phyloP scores from a whole-genome alignment of 2,113 vertebrate genomes.

The Melanerpes formicivorus region DNA sequence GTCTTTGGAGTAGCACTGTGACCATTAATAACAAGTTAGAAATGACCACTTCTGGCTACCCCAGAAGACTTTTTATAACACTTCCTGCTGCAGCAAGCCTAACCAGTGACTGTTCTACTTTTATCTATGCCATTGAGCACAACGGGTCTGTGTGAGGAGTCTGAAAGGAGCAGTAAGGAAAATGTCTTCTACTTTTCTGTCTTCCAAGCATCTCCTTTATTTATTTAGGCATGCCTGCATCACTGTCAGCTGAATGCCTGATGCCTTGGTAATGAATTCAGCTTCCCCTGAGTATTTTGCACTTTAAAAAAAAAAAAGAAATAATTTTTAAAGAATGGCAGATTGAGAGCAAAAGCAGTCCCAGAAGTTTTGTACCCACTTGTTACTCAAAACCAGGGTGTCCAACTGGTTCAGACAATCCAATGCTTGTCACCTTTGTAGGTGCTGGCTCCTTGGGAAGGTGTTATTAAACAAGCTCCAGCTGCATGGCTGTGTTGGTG shows the following conservation, averaged over 20 bases:
- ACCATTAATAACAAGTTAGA: slow-evolving; percentile 5
- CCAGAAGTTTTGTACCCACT: slow-evolving; percentile 26
- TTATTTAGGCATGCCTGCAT: not conserved
- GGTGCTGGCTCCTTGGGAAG: slow-evolving; percentile 5
- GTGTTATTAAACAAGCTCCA: not conserved
- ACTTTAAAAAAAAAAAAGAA: not conserved
- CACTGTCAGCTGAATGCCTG: not conserved
- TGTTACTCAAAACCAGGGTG: slow-evolving; percentile 10
- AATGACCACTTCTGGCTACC: not conserved
- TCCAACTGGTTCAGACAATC: slow-evolving; percentile 18
- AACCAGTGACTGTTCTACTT: not conserved
- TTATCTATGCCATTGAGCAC: not conserved
- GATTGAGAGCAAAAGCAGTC: slow-evolving; percentile 38
- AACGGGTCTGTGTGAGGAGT: not conserved
- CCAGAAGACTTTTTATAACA: not conserved
- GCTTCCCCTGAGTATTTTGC: slow-evolving; percentile 12
- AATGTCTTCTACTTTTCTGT: not conserved
- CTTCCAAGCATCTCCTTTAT: not conserved
- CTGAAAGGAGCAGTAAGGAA: not conserved
- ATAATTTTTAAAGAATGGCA: slow-evolving; percentile 8
- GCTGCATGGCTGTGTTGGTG: not conserved
- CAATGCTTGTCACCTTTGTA: slow-evolving; percentile 8
- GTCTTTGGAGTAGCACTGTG: not conserved
- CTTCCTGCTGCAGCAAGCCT: not conserved
- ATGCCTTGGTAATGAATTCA: slow-evolving; percentile 31